phyloP scores from a whole-genome alignment of 2,113 vertebrate species.

The Melanotaenia duboulayi region DNA sequence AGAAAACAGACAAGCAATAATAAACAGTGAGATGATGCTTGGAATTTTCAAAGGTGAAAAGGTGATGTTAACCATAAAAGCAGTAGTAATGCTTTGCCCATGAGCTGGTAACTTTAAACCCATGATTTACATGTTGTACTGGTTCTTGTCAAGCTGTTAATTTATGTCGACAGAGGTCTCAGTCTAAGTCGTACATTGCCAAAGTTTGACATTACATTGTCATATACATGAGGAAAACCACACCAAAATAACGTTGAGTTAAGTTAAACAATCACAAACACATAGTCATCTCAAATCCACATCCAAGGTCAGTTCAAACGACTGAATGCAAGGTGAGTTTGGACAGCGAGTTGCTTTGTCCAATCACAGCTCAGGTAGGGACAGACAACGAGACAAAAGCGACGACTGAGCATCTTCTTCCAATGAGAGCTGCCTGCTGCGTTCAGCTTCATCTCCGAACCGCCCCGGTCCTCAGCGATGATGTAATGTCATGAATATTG shows the following conservation, averaged over 20 bases:
- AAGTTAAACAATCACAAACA: background rate
- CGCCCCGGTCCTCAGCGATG: conserved; percentile 61
- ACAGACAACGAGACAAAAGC: conserved; percentile 7
- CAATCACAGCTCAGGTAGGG: conserved; percentile 29
- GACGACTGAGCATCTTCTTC: conserved; percentile 20
- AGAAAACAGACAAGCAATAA: no score
- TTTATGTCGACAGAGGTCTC: background rate
- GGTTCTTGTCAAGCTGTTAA: background rate
- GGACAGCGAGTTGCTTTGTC: conserved; percentile 9
- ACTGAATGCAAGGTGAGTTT: conserved; percentile 14
- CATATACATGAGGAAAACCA: background rate
- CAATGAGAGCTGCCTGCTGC: conserved; percentile 55
- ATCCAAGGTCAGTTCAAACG: conserved; percentile 30
- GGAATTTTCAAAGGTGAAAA: background rate
- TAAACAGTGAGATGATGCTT: background rate
- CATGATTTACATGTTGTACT: background rate
- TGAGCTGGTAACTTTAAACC: background rate
- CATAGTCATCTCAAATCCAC: background rate
- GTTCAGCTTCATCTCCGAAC: conserved; percentile 34
- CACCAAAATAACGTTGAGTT: background rate
- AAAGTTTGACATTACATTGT: background rate
- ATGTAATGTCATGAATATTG: conserved; percentile 83
- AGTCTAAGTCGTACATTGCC: no score
- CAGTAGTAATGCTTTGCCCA: background rate
- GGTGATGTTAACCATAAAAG: background rate